Evolutionary conservation across 2,113 vertebrate species (phyloP), one percentile per base, ranked within the genome.

Genomic region (Nibea coibor): DNA sequence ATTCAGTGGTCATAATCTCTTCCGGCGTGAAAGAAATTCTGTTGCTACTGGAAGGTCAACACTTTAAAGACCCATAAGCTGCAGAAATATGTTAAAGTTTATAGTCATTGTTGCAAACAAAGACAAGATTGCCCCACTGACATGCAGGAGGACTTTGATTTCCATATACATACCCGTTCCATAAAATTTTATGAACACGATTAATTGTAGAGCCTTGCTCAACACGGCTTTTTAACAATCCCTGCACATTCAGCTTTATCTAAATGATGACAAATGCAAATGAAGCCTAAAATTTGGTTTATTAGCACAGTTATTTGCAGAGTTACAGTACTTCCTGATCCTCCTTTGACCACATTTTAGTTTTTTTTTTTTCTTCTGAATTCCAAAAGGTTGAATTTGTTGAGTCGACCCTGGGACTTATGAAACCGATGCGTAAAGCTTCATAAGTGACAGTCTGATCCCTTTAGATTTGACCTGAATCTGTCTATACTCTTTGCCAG

Each of bases 391-490:
- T 15, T 17, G 12, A 22, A 56, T 62, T 45, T n/a, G n/a, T 24
- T 31, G 11, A 39, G 6, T 48, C 19, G 17, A 45, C 4, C 8
- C 1, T 51, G 12, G 17, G 16, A 22, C 28, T 67, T 43, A 61
- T 61, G 28, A 50, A 65, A 76, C 1, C 0, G 8, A 31, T 59
- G 15, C 3, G 6, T 59, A 28, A 19, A 63, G 16, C 22, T 1
- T 43, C 5, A 50, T 20, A 31, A 47, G 14, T 75, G n/a, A 72
- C 26, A 59, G 8, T 68, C 3, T 43, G 28, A 54, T 75, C 45
- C 16, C 31, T 79, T 70, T 22, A 56, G 19, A 51, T 66, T 47
- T 61, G 50, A 35, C 72, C 17, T 42, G n/a, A 50, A 75, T 78
- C 20, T 73, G 20, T 54, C 9, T 63, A 24, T 75, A 7, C 12